Conservation (phyloP, 2,113 vertebrate genomes). For the Barnardius zonarius region DNA sequence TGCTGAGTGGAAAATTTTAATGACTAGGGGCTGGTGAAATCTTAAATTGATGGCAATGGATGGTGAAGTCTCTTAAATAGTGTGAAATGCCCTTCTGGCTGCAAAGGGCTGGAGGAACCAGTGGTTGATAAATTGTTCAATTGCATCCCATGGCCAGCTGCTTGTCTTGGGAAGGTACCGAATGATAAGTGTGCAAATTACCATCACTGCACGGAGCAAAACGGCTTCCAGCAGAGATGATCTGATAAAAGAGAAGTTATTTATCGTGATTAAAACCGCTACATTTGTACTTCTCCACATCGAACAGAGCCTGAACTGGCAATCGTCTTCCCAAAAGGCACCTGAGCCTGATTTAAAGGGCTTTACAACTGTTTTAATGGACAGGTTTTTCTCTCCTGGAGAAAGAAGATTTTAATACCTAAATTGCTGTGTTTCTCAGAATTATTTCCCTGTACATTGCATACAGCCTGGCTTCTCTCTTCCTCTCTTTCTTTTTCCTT, state of each 20-base stretch:
- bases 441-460: neutral
- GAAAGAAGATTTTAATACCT: conserved; percentile 4
- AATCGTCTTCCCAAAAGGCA: conserved; percentile 15
- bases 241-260: conserved; percentile 64
- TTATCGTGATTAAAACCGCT: conserved; percentile 55
- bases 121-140: conserved; percentile 55
- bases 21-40: conserved; percentile 21
- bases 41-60: conserved; percentile 51
- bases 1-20: conserved; percentile 54
- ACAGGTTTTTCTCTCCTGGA: neutral
- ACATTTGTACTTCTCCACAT: conserved; percentile 31
- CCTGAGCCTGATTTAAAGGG: conserved; percentile 9
- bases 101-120: conserved; percentile 31
- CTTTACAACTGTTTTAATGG: conserved; percentile 7
- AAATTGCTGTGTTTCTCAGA: neutral
- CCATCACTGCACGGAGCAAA: neutral
- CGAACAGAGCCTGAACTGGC: conserved; percentile 35
- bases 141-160: conserved; percentile 49
- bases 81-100: conserved; percentile 55
- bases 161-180: conserved; percentile 30
- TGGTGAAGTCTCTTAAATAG: conserved; percentile 58
- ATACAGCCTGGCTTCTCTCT: neutral
- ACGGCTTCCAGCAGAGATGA: conserved; percentile 51
- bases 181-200: conserved; percentile 39
- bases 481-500: neutral